Conservation (phyloP, 2,113 vertebrate species). For the Dasyurus viverrinus region DNA sequence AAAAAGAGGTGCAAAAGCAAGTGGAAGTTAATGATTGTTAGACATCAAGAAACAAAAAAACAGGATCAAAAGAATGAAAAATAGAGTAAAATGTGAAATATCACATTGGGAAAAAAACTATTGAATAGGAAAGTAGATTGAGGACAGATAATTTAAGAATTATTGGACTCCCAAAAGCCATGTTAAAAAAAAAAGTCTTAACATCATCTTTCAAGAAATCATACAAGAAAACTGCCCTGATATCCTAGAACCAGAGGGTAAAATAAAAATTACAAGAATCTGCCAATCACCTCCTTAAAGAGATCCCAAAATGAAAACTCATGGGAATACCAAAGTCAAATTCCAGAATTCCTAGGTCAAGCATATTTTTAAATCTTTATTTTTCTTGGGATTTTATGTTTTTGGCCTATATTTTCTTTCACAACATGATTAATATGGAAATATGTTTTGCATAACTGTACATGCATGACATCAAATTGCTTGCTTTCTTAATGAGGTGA, state of each 20-base stretch:
- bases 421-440: neutral
- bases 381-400: neutral
- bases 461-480: neutral
- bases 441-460: neutral
- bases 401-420: neutral
- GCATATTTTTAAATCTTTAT: neutral
- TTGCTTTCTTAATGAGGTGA: neutral
- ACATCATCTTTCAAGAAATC: neutral
- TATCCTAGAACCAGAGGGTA: neutral
- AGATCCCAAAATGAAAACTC: neutral
- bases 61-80: neutral
- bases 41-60: neutral
- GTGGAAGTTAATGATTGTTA: neutral
- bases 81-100: neutral
- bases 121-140: neutral
- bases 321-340: neutral
- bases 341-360: neutral
- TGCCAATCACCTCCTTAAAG: neutral
- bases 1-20: neutral
- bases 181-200: neutral
- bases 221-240: neutral
- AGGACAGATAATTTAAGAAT: neutral
- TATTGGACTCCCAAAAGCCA: neutral
- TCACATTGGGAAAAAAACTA: neutral
- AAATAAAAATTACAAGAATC: neutral